Base-by-base conservation (phyloP, 2,113 vertebrate species). In the Cairina moschata region DNA sequence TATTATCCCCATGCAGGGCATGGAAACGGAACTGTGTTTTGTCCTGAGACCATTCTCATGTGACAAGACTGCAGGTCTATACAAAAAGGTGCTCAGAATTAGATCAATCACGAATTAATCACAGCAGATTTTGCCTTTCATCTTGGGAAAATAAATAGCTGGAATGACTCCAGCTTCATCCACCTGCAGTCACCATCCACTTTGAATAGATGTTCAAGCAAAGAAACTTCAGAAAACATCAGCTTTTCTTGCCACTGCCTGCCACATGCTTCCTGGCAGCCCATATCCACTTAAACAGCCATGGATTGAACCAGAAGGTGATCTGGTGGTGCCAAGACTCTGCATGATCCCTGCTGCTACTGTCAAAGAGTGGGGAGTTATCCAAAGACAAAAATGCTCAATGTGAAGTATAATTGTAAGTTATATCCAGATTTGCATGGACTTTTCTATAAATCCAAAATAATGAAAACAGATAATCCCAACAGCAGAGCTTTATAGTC, bases 1-100 rank as follows among this genome's bases (percentile, higher is more conserved):
- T 63, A 9, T 63, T 50, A 36, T 4, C 9, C 13, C 16, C 20
- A 1, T 0, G 0, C 2, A 40, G 13, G 25, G 3, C 50, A 34
- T 6, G 9, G n/a, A 23, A 8, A 40, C 13, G 11, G 0, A 2
- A 12, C 2, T 44, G 5, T 32, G 7, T 25, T 60, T 90, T 56
- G 10, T n/a, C 21, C 4, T 22, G 15, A 7, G 9, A 46, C 15
- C 26, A 2, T 22, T 3, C 11, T 6, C 4, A 3, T 17, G 36
- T 8, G 46, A 22, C 11, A 58, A 16, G 6, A 16, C 11, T 42
- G 4, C 5, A 17, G 34, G 4, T 66, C 44, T 56, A 6, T 0
- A 0, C 9, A 60, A 68, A 85, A 31, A 81, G 13, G 31, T 59
- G 4, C 3, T 68, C 29, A 17, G 54, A 56, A 56, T 31, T 56